These are phyloP conservation scores for Hippocampus guttulatus DNA, from an alignment of 2,113 vertebrate genomes.

Conservation along the genomic window DNA sequence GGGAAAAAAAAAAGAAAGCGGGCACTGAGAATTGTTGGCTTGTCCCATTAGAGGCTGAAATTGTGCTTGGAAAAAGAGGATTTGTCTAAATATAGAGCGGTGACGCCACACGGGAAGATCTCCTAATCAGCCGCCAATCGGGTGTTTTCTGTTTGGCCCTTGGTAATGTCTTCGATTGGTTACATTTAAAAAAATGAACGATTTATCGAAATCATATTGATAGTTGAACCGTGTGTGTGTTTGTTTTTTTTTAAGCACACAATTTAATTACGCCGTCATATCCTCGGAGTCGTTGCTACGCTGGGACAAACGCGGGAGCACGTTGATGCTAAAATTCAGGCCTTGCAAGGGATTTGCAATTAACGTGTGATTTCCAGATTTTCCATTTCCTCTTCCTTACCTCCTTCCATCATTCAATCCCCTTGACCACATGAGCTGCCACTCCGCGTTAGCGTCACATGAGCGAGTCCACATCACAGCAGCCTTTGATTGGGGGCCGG, in stretches of 20 bases:
- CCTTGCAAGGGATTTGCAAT: constrained; percentile 6
- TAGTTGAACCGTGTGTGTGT: no score
- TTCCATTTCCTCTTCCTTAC: not conserved
- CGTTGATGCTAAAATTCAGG: constrained; percentile 20
- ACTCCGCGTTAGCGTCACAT: constrained; percentile 75
- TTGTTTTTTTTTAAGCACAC: constrained; percentile 4
- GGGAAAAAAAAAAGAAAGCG: constrained; percentile 13
- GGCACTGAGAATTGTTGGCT: constrained; percentile 36
- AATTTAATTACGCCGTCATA: constrained; percentile 48
- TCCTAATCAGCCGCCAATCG: constrained; percentile 50
- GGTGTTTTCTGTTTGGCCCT: constrained; percentile 31
- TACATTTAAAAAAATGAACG: constrained; percentile 42
- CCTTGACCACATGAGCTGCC: constrained; percentile 69
- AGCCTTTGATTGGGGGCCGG: constrained; percentile 70
- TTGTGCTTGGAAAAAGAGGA: constrained; percentile 17
- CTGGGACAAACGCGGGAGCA: not conserved
- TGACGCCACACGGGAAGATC: constrained; percentile 4
- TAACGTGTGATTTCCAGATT: not conserved
- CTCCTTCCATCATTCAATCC: constrained; percentile 44
- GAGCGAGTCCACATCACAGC: constrained; percentile 67
- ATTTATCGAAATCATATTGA: no score
- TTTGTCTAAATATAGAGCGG: constrained; percentile 16
- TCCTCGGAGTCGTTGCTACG: constrained; percentile 50
- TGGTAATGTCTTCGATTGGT: constrained; percentile 39
- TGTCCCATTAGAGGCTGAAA: constrained; percentile 38